A percentile compares a stretch with the other conserved stretches of the same genome.
These are phyloP conservation scores for Drosophila antonietae DNA, from an alignment of 2,888 invertebrate genomes.

Conservation along the genomic window DNA sequence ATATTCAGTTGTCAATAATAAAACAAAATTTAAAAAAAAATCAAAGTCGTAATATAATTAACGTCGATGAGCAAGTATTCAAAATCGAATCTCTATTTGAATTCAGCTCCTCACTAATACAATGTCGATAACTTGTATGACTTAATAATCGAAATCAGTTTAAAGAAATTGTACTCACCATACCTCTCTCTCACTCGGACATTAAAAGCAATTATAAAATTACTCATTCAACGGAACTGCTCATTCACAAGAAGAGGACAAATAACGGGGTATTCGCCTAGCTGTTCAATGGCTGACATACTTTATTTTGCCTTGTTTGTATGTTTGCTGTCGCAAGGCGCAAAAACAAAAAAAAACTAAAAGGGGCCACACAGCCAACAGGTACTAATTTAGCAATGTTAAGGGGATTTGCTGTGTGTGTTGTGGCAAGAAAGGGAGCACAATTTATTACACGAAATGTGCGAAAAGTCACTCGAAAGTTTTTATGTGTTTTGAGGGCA, in stretches of 20 bases:
- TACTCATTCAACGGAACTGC: neutral
- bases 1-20: neutral
- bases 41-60: neutral
- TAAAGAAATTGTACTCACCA: neutral
- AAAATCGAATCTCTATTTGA: neutral
- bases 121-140: neutral
- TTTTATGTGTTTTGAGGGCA: slow-evolving; percentile 19
- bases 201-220: neutral
- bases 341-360: slow-evolving; percentile 28
- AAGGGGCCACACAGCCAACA: slow-evolving; percentile 63
- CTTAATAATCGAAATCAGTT: neutral
- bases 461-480: slow-evolving; percentile 62
- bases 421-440: slow-evolving; percentile 54
- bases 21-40: neutral
- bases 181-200: neutral
- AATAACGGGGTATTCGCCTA: slow-evolving; percentile 26
- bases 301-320: slow-evolving; percentile 30
- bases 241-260: neutral
- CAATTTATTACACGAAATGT: slow-evolving; percentile 73
- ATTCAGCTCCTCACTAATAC: neutral
- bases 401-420: slow-evolving; percentile 45
- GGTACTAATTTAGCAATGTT: slow-evolving; percentile 68
- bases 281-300: slow-evolving; percentile 14
- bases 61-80: neutral
- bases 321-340: slow-evolving; percentile 36